phyloP scores from a whole-genome alignment of 2,797 vertebrate species.

The Galagoides demidoff region DNA sequence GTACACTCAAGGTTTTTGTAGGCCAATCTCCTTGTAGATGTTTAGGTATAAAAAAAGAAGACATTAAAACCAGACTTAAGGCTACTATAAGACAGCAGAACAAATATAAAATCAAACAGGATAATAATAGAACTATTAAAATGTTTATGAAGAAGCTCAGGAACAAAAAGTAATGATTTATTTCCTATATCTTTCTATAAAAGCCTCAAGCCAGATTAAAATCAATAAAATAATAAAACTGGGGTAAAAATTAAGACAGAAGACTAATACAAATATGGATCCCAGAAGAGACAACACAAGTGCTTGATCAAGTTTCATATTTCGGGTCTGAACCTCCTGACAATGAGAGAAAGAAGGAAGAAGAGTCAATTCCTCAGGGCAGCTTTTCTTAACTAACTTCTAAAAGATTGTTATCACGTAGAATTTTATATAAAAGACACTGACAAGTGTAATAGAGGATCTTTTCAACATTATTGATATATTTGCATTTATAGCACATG shows the following conservation, averaged over 20 bases:
- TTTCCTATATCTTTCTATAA: neutral
- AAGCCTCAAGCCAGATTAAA: neutral
- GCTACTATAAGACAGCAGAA: neutral
- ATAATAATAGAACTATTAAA: slow-evolving; percentile 14
- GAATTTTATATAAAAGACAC: neutral
- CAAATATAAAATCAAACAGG: neutral
- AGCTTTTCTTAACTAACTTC: neutral
- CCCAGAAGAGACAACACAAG: neutral
- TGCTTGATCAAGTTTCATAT: neutral
- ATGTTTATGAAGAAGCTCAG: neutral
- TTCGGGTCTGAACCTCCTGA: neutral
- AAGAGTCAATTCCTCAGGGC: neutral
- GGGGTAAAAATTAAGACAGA: neutral
- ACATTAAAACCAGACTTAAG: neutral
- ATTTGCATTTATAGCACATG: neutral
- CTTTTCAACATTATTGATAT: neutral
- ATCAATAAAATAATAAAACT: slow-evolving; percentile 8
- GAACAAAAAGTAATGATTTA: neutral
- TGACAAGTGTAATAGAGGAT: neutral
- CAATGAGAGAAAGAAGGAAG: neutral
- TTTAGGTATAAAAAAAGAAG: neutral
- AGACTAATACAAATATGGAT: neutral
- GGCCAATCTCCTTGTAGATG: neutral
- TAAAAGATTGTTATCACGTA: neutral
- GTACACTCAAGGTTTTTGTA: neutral